Percentiles rank a stretch among this genome's conserved stretches.
phyloP scores from a whole-genome alignment of 2,113 vertebrate genomes.

The Cettia cetti region DNA sequence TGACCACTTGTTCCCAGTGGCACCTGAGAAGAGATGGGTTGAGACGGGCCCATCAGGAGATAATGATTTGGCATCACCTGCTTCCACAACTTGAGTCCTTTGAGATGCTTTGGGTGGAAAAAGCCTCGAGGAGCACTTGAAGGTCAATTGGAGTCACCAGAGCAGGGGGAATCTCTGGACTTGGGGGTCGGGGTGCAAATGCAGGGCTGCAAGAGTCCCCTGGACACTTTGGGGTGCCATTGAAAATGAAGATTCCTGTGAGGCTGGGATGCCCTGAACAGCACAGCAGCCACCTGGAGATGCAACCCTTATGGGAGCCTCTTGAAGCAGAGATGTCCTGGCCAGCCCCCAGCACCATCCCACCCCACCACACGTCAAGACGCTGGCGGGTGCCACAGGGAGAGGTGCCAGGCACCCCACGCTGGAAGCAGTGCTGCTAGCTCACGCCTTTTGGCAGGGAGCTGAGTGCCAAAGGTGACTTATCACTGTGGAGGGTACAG shows the following conservation, averaged over 20 bases:
- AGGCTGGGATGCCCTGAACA: neutral
- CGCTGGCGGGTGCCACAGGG: rapidly evolving
- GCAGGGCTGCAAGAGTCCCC: neutral
- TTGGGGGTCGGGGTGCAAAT: neutral
- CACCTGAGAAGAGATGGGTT: neutral
- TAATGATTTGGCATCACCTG: neutral
- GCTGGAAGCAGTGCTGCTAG: neutral
- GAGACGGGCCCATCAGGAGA: neutral
- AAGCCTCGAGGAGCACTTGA: neutral
- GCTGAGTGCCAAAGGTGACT: neutral
- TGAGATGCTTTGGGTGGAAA: neutral
- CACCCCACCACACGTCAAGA: rapidly evolving
- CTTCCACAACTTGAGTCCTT: neutral
- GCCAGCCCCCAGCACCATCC: neutral
- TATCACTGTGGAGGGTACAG: neutral
- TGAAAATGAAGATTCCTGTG: neutral
- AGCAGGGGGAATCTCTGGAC: neutral
- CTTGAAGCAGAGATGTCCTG: neutral
- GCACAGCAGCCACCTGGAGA: neutral
- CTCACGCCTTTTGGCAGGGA: neutral
- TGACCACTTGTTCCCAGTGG: neutral
- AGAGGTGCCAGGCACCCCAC: neutral
- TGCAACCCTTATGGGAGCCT: neutral
- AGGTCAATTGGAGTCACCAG: neutral
- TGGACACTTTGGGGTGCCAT: neutral